Evolutionary conservation across 2,113 vertebrate species (phyloP), one percentile per base, ranked within the genome.

Genomic region (Oceanodroma tethys): DNA sequence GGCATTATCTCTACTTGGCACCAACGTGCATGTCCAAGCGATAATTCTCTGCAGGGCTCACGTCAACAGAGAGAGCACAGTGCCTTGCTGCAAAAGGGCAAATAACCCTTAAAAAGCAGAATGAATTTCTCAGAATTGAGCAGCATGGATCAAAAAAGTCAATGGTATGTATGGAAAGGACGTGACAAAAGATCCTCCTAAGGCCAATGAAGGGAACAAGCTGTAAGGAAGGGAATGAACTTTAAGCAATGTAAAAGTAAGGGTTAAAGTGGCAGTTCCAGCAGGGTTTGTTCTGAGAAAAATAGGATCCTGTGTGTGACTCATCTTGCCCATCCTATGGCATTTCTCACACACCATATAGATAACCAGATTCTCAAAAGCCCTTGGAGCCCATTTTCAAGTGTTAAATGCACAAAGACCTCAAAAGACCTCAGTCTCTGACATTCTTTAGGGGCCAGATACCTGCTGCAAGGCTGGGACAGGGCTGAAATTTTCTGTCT

Each of bases 1-100:
- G 2, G 89, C 89, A 97, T 97, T 97, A 97, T 97, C 94, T 97
- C 79, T 95, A 82, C 55, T 95, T 97, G 96, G 97, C 95, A 97
- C 96, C 94, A 90, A 43, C 0, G 2, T 85, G 93, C 95, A 86
- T 94, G 94, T 94, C 96, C 95, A 94, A 95, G 93, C 2, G 47
- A 95, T 95, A 97, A 96, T 85, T 94, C 93, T 97, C 97, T 81
- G 89, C 94, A 94, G 91, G 87, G 84, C 93, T 93, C 94, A 94
- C 1, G 2, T 80, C 96, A 90, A 94, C 93, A 93, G 73, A 90
- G 70, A 62, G 62, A 86, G 81, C 67, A 95, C 81, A 97, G 91
- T 63, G 95, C 84, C 70, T 94, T 68, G 50, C 81, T 88, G 84
- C 74, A 96, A 91, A 96, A 90, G 95, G 93, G 94, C 87, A 95